Percentiles rank a stretch among this genome's conserved stretches.
phyloP scores from a whole-genome alignment of 2,888 invertebrate species.

The Drosophila merina region DNA sequence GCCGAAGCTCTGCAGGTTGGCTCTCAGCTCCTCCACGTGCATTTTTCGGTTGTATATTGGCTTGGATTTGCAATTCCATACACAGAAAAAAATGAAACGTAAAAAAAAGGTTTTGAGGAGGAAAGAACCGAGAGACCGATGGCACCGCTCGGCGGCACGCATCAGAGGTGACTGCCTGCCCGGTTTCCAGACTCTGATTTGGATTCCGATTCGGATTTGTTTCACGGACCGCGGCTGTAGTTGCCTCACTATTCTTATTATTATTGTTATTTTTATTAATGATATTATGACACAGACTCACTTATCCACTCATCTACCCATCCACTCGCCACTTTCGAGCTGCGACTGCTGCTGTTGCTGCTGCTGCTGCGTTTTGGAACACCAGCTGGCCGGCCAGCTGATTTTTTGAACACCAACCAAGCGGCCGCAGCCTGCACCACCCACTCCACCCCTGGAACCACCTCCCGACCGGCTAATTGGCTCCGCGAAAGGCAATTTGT shows the following conservation, averaged over 20 bases:
- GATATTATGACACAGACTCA: slow-evolving; percentile 52
- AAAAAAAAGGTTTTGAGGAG: not conserved
- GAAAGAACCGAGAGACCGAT: slow-evolving; percentile 11
- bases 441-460: not conserved
- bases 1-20: slow-evolving; percentile 87
- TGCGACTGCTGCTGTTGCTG: not conserved
- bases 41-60: slow-evolving; percentile 41
- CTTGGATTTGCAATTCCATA: not conserved
- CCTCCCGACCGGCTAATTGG: slow-evolving; percentile 31
- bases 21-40: slow-evolving; percentile 82
- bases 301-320: not conserved
- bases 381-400: slow-evolving; percentile 51
- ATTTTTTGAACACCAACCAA: slow-evolving; percentile 24
- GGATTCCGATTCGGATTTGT: slow-evolving; percentile 46
- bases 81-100: slow-evolving; percentile 1
- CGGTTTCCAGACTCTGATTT: slow-evolving; percentile 35
- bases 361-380: not conserved
- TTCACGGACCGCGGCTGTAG: slow-evolving; percentile 11
- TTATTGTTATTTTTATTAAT: slow-evolving; percentile 61
- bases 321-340: slow-evolving; percentile 12
- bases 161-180: slow-evolving; percentile 64
- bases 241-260: slow-evolving; percentile 45
- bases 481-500: slow-evolving; percentile 26
- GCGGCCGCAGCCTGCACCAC: not conserved
- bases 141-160: slow-evolving; percentile 67